Conservation (phyloP, 2,113 vertebrate genomes). For the Oxyura jamaicensis region DNA sequence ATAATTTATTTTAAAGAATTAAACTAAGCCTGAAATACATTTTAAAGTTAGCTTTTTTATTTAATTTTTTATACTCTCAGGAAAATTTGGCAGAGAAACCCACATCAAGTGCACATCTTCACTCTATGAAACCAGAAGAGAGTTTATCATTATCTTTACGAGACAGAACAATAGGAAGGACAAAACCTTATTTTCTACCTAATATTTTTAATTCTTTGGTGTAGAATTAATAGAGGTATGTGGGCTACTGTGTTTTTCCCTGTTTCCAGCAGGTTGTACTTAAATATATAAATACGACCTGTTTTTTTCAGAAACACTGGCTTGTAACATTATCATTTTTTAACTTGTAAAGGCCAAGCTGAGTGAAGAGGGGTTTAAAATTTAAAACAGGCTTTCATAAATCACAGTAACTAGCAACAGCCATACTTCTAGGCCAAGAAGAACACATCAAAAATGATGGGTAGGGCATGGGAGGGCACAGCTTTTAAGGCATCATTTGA, state of each 20-base stretch:
- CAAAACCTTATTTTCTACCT: not conserved
- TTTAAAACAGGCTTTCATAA: not conserved
- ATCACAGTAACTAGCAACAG: not conserved
- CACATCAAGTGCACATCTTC: not conserved
- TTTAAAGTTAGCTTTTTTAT: not conserved
- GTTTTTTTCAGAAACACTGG: not conserved
- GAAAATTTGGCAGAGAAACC: not conserved
- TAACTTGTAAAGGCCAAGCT: not conserved
- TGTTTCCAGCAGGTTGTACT: not conserved
- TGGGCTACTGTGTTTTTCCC: not conserved
- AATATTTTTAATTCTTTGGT: not conserved
- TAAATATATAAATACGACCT: not conserved
- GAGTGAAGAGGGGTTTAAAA: not conserved
- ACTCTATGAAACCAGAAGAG: not conserved
- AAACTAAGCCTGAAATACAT: not conserved
- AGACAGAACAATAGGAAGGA: not conserved
- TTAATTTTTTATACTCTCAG: not conserved
- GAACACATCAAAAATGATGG: not conserved
- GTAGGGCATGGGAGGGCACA: not conserved
- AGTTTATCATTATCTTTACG: not conserved
- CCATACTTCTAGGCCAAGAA: not conserved
- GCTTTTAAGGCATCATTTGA: not conserved
- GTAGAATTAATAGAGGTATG: not conserved
- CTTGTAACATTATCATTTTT: not conserved
- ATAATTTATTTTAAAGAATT: slow-evolving; percentile 35